phyloP scores from a whole-genome alignment of 2,797 vertebrate genomes.

The Chelon labrosus region DNA sequence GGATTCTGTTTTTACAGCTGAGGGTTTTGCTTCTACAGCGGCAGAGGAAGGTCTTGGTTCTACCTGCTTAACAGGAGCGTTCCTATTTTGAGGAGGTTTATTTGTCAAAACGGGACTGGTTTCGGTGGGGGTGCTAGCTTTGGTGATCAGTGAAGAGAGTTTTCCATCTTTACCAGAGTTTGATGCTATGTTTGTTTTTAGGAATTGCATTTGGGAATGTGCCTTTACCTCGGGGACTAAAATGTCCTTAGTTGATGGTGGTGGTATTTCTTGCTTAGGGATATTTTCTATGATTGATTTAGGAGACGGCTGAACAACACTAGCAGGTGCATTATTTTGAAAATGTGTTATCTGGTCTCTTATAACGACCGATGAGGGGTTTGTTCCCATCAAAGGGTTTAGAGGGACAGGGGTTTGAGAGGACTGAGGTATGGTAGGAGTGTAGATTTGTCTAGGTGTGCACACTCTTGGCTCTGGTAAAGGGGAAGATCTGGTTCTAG shows the following conservation, averaged over 20 bases:
- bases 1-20: constrained; percentile 30
- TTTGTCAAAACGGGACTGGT: constrained; percentile 8
- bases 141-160: constrained; percentile 5
- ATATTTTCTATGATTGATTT: constrained; percentile 26
- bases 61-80: constrained; percentile 25
- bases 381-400: constrained; percentile 40
- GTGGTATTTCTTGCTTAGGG: constrained; percentile 43
- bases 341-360: constrained; percentile 32
- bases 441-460: constrained; percentile 20
- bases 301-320: constrained; percentile 3
- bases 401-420: constrained; percentile 36
- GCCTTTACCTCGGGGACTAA: constrained; percentile 25
- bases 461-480: constrained; percentile 40
- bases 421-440: constrained; percentile 41
- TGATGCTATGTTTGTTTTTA: constrained; percentile 25
- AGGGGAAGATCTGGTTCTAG: constrained; percentile 49
- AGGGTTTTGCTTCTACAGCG: constrained; percentile 41
- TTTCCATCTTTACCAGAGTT: constrained; percentile 24
- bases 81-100: constrained; percentile 28
- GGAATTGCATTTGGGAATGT: constrained; percentile 33
- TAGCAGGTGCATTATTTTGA: constrained; percentile 27
- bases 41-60: constrained; percentile 39
- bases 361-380: neutral
- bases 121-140: neutral
- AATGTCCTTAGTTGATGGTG: neutral